Conservation (phyloP, 2,888 invertebrate genomes). For the Lamellibrachia columna region DNA sequence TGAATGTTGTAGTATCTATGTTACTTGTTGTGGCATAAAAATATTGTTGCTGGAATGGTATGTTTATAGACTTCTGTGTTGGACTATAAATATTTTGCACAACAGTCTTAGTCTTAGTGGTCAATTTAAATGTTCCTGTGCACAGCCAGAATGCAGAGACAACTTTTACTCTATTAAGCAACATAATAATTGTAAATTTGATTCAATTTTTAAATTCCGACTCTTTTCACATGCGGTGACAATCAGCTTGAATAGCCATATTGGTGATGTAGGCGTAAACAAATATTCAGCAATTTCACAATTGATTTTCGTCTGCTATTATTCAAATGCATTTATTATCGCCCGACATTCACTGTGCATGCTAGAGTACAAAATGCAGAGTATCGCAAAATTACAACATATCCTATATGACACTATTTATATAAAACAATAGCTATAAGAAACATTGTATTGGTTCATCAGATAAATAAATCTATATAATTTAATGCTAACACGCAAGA, state of each 20-base stretch:
- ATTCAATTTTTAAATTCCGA: not conserved
- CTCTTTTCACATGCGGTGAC: not conserved
- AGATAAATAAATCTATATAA: too few relatives aligned
- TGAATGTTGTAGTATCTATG: not conserved
- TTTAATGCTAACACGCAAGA: too few relatives aligned
- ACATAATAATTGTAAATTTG: not conserved
- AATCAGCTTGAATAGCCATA: not conserved
- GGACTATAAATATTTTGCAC: not conserved
- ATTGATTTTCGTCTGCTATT: not conserved
- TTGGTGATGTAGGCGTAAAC: not conserved
- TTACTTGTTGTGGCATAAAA: not conserved
- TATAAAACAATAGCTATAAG: too few relatives aligned
- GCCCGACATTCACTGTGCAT: not conserved
- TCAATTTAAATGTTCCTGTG: not conserved
- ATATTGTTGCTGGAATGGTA: not conserved
- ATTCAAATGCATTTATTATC: not conserved
- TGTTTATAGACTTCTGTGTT: not conserved
- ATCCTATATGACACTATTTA: too few relatives aligned
- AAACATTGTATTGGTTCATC: too few relatives aligned
- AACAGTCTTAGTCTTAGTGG: not conserved
- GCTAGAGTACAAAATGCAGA: too few relatives aligned
- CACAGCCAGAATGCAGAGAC: not conserved
- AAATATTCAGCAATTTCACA: not conserved
- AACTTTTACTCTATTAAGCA: not conserved
- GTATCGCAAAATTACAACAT: too few relatives aligned